phyloP scores from a whole-genome alignment of 2,113 vertebrate genomes.

The Mastomys coucha region DNA sequence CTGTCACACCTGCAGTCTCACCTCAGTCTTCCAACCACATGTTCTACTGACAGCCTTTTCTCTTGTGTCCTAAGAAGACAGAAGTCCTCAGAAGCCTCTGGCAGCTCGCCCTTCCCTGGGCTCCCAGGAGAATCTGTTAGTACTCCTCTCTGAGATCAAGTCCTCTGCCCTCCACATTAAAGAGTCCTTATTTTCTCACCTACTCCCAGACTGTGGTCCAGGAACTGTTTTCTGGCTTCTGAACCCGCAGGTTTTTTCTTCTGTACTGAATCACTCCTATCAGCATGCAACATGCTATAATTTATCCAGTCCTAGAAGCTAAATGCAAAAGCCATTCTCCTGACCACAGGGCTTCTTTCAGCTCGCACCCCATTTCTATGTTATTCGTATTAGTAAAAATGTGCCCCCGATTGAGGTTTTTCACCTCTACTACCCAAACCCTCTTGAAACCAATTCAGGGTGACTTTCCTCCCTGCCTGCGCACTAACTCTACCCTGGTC shows the following conservation, averaged over 20 bases:
- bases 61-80: background rate
- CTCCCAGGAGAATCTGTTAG: background rate
- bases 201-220: background rate
- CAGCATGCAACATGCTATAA: background rate
- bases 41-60: background rate
- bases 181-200: background rate
- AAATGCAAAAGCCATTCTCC: background rate
- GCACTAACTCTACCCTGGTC: background rate
- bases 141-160: background rate
- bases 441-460: conserved; percentile 41
- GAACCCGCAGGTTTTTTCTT: background rate
- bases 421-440: background rate
- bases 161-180: background rate
- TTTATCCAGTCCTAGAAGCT: conserved; percentile 40
- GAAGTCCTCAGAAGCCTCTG: background rate
- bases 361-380: background rate
- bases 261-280: background rate
- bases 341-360: background rate
- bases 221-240: background rate
- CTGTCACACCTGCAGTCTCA: background rate
- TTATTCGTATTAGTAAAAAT: background rate
- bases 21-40: background rate
- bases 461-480: background rate
- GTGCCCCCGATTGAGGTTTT: background rate
- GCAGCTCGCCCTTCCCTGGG: background rate